Conservation (phyloP, 2,797 vertebrate species). For the Enteromius anoplus region DNA sequence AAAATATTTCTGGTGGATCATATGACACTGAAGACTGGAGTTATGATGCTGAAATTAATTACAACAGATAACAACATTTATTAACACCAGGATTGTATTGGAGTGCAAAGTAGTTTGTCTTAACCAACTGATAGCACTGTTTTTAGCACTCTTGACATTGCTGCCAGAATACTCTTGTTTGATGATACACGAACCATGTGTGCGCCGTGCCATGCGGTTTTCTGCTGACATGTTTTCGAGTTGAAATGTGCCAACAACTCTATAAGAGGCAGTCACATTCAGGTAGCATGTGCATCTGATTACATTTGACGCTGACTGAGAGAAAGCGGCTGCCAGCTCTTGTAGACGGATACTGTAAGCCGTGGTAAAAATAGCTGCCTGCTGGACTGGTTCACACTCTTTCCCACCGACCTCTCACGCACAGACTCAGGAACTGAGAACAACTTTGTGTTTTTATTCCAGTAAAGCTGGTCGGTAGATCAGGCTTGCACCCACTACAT, state of each 20-base stretch:
- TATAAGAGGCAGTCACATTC: conserved; percentile 47
- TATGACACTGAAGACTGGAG: background rate
- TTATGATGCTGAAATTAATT: background rate
- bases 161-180: background rate
- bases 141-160: background rate
- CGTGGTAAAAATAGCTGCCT: conserved; percentile 77
- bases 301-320: conserved; percentile 66
- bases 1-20: background rate
- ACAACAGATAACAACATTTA: background rate
- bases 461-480: conserved; percentile 61
- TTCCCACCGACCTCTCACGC: conserved; percentile 57
- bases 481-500: conserved; percentile 1
- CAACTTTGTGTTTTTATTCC: conserved; percentile 61
- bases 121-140: background rate
- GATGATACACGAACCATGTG: conserved; percentile 10
- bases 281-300: conserved; percentile 67
- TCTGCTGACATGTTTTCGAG: conserved; percentile 30
- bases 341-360: conserved; percentile 76
- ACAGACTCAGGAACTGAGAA: conserved; percentile 60
- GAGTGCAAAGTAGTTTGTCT: background rate
- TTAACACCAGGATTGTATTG: background rate
- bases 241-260: conserved; percentile 43
- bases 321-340: conserved; percentile 62
- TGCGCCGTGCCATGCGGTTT: background rate
- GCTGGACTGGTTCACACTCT: conserved; percentile 57